These are phyloP conservation scores for Drosophila kurseongensis DNA, from an alignment of 1,140 invertebrate species.

Conservation along the genomic window DNA sequence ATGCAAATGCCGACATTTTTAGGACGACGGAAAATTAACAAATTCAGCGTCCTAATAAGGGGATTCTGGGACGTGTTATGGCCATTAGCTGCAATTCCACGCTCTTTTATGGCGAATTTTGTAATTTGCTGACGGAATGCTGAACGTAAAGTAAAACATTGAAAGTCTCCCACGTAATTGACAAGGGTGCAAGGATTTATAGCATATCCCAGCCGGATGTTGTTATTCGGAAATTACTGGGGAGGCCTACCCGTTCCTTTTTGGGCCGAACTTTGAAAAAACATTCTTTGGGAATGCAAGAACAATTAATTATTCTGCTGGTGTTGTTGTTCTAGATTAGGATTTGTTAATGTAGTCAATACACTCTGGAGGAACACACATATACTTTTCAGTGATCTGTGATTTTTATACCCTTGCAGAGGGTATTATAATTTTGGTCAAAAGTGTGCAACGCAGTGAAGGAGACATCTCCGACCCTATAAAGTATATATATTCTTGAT, in stretches of 20 bases:
- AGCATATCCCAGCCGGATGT: not conserved
- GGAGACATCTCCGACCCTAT: no score
- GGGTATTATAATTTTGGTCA: no score
- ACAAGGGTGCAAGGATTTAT: constrained; percentile 40
- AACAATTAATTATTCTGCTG: no score
- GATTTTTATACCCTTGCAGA: no score
- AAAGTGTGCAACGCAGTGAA: no score
- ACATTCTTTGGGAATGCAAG: no score
- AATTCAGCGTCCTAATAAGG: constrained; percentile 30
- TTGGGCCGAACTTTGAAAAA: not conserved
- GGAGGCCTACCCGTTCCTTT: not conserved
- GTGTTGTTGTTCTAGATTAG: no score
- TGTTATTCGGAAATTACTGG: not conserved
- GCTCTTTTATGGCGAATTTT: constrained; percentile 22
- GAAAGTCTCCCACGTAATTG: constrained; percentile 27
- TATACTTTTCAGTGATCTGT: no score
- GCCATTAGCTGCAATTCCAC: constrained; percentile 40
- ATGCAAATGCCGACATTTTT: constrained; percentile 4
- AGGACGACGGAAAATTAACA: constrained; percentile 17
- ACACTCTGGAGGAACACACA: no score
- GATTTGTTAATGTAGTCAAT: no score
- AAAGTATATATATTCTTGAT: no score
- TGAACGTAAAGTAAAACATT: constrained; percentile 7
- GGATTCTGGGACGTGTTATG: constrained; percentile 36
- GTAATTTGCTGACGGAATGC: constrained; percentile 28